Evolutionary conservation across 2,797 vertebrate genomes (phyloP), one percentile per base, ranked within the genome.

Genomic region (Gorsachius magnificus): DNA sequence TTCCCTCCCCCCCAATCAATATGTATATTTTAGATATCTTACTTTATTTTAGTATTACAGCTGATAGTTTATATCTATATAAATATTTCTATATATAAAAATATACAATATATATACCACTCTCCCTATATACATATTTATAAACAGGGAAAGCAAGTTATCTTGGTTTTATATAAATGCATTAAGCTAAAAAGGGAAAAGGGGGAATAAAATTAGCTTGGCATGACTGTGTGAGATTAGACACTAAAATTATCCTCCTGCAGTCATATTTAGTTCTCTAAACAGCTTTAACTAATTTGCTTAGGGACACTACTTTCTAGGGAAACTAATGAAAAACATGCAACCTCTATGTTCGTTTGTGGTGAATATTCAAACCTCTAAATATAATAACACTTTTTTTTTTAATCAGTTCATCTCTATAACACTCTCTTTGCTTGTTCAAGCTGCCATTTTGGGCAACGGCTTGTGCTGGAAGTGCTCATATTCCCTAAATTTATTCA

Each of bases 221-320:
- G 60, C n/a, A 46, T 77, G 71, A 87, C 89, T 94, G 16, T n/a
- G 31, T 94, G 81, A 94, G 60, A 93, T 90, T 87, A 95, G 51
- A 77, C 53, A 64, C 83, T 87, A 95, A 93, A 95, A 94, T 92
- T 92, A 92, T 74, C 66, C 33, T 93, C 31, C 60, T 0, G 13
- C 63, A 83, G 48, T 83, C 80, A 43, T 84, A 94, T 90, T 93
- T 94, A 87, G 74, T 66, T 86, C 51, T 87, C 63, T 84, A 84
- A 95, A 96, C 54, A 74, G 66, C 65, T 91, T 95, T 90, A 72
- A 57, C 68, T 92, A 71, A 84, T 93, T 95, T 88, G 22, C 70
- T 94, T 58, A 76, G n/a, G 7, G 61, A 88, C 28, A 58, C n/a
- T 53, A 43, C 28, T 60, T 94, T 79, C 48, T 17, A 87, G 41